These are phyloP conservation scores for Spisula subtruncata DNA, from an alignment of 2,888 invertebrate species.

Conservation along the genomic window DNA sequence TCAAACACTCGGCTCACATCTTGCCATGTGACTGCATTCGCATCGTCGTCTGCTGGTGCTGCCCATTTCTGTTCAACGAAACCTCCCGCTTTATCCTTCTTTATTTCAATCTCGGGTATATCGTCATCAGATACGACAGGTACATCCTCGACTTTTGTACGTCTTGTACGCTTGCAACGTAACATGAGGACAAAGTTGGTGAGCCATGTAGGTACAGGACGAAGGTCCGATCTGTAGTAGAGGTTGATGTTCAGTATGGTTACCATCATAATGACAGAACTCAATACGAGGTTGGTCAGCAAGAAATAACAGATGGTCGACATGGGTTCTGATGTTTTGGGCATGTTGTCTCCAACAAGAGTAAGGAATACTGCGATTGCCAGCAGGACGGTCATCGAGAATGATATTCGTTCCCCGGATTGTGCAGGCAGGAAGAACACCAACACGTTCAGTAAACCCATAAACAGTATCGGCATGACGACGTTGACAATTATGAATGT, in stretches of 20 bases:
- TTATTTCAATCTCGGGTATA: not conserved
- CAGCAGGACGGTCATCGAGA: slow-evolving; percentile 71
- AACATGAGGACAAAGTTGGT: not conserved
- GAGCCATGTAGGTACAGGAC: slow-evolving; percentile 22
- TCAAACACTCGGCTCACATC: slow-evolving; percentile 42
- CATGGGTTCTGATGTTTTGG: slow-evolving; percentile 71
- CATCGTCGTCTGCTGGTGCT: slow-evolving; percentile 15
- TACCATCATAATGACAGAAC: slow-evolving; percentile 63
- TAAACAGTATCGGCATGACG: slow-evolving; percentile 71
- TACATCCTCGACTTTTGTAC: slow-evolving; percentile 31
- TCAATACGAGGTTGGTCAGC: slow-evolving; percentile 65
- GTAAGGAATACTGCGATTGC: slow-evolving; percentile 74
- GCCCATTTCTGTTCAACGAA: slow-evolving; percentile 15
- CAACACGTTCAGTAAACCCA: slow-evolving; percentile 70
- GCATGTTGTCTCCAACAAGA: slow-evolving; percentile 71
- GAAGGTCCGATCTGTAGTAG: slow-evolving; percentile 49
- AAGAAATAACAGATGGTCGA: slow-evolving; percentile 72
- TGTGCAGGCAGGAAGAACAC: slow-evolving; percentile 70
- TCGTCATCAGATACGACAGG: not conserved
- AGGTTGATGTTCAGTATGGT: slow-evolving; percentile 69
- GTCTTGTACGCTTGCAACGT: slow-evolving; percentile 17
- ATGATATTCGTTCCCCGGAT: slow-evolving; percentile 72
- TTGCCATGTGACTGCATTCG: slow-evolving; percentile 22
- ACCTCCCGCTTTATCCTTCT: not conserved
- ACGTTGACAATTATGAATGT: slow-evolving; percentile 71